Evolutionary conservation across 2,113 vertebrate genomes (phyloP).

Genomic region (Marcusenius ussheri): DNA sequence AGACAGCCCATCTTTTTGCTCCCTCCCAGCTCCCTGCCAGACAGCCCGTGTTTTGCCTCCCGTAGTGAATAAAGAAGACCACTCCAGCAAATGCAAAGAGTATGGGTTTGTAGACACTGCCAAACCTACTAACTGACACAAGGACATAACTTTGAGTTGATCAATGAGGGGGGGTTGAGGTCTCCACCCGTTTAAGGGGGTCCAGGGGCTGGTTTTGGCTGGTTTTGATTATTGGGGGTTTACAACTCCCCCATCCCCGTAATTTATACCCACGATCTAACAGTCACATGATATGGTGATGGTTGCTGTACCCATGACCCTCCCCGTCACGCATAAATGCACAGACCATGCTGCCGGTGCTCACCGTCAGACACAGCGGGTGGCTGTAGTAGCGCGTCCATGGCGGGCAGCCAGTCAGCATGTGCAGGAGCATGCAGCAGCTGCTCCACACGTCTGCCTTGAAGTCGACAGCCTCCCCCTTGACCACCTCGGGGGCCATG

Average conservation of each 20-base stretch:
- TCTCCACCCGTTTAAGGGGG: no score
- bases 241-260: no score
- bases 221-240: no score
- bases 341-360: background rate
- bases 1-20: background rate
- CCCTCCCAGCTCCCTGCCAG: background rate
- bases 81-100: background rate
- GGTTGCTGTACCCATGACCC: background rate
- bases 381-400: constrained; percentile 84
- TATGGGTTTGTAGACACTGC: background rate
- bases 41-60: background rate
- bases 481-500: constrained; percentile 89
- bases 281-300: background rate
- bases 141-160: no score
- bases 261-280: background rate
- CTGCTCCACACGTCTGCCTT: constrained; percentile 95
- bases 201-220: no score
- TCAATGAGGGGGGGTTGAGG: no score
- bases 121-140: background rate
- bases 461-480: constrained; percentile 67
- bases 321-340: background rate
- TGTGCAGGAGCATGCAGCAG: constrained; percentile 90
- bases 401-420: constrained; percentile 86
- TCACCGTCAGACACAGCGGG: constrained; percentile 86
- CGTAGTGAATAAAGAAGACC: background rate